These are phyloP conservation scores for Tetranychus truncatus DNA, from an alignment of 2,888 invertebrate genomes.

Conservation along the genomic window DNA sequence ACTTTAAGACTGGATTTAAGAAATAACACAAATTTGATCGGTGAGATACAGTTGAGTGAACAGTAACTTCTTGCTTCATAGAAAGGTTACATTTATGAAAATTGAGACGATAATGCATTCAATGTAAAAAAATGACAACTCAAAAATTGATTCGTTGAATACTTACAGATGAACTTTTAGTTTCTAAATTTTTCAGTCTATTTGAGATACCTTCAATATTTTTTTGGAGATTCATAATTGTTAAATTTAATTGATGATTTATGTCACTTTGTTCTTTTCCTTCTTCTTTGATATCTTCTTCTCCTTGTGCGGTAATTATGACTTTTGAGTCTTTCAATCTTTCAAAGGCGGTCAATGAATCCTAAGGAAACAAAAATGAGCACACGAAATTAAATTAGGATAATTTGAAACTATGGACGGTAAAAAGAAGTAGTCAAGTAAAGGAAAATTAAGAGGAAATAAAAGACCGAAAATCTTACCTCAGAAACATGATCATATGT, in stretches of 20 bases:
- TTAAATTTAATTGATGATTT: neutral
- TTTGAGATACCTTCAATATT: neutral
- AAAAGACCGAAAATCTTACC: neutral
- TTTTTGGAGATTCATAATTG: conserved; percentile 1
- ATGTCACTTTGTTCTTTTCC: neutral
- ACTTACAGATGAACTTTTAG: neutral
- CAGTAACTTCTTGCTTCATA: too few species aligned
- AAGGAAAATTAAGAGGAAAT: neutral
- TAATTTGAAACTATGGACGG: neutral
- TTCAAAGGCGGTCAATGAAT: neutral
- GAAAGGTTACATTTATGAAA: too few species aligned
- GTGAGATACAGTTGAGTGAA: too few species aligned
- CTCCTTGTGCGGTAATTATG: neutral
- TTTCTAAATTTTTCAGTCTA: neutral
- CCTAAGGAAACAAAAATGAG: neutral
- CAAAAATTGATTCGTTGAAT: neutral
- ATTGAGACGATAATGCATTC: too few species aligned
- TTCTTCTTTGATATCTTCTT: neutral
- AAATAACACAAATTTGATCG: too few species aligned
- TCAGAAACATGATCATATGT: conserved; percentile 9
- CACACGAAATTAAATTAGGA: neutral
- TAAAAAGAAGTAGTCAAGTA: neutral
- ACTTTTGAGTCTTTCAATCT: conserved; percentile 7
- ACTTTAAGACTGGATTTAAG: too few species aligned
- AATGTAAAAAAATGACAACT: too few species aligned